Evolutionary conservation across 2,797 vertebrate genomes (phyloP).

Genomic region (Emys orbicularis): DNA sequence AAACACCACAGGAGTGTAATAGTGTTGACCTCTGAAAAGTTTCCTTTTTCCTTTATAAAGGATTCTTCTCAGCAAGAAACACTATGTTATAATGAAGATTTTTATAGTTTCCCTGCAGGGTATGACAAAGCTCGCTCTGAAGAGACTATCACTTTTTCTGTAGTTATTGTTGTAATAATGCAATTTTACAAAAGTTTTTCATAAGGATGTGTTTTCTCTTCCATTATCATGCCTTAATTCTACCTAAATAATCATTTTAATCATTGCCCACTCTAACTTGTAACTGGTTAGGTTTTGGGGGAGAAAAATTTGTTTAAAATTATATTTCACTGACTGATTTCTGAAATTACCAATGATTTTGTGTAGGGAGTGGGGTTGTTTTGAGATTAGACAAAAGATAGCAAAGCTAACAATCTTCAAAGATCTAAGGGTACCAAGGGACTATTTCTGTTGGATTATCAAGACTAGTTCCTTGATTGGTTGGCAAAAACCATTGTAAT

Average conservation of each 20-base stretch:
- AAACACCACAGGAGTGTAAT: constrained; percentile 74
- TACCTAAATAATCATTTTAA: constrained; percentile 1
- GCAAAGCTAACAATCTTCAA: neutral
- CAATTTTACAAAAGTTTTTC: constrained; percentile 4
- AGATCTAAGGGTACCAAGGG: neutral
- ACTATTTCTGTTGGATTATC: neutral
- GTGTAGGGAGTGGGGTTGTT: neutral
- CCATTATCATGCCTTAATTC: neutral
- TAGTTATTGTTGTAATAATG: constrained; percentile 49
- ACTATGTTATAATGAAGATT: constrained; percentile 70
- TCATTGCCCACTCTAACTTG: neutral
- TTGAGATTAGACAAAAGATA: neutral
- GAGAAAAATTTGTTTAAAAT: neutral
- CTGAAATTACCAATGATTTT: neutral
- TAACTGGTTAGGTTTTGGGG: neutral
- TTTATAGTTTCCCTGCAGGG: constrained; percentile 71
- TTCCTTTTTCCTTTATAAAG: constrained; percentile 29
- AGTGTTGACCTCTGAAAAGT: constrained; percentile 69
- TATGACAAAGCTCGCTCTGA: constrained; percentile 58
- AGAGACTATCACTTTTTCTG: constrained; percentile 42
- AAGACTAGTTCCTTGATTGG: neutral
- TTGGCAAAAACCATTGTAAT: neutral
- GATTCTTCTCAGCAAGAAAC: constrained; percentile 61
- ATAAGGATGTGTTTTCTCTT: constrained; percentile 30
- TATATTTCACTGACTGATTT: neutral